Base-by-base conservation (phyloP, 2,797 vertebrate species). In the Neosilurus mollespiculum region DNA sequence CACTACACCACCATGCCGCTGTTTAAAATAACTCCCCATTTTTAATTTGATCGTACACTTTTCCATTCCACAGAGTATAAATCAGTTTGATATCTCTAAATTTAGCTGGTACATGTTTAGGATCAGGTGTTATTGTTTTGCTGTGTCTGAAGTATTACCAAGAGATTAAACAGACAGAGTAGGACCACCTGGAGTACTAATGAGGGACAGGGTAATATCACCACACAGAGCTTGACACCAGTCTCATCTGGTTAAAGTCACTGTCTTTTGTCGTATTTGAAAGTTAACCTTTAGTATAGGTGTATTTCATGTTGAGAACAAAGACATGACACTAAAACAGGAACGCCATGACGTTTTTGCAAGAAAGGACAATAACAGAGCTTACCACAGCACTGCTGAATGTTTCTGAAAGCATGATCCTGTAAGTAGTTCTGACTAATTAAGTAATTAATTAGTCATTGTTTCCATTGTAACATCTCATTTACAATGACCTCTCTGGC, bases 231-330 rank as follows among this genome's bases (percentile, higher is more conserved):
- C 34, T 24, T 75, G 56, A 62, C 34, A 81, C n/a, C 78, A 81
- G 80, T 22, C 67, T 65, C 24, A 53, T 78, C 43, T 84, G 54
- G 58, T 81, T 78, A 70, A 51, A 82, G 65, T 84, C 75, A 61
- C 26, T 78, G 58, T 81, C 67, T 61, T 75, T 66, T 37, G 8
- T 34, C 34, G 5, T 26, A 56, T 12, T 72, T 22, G 22, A 26
- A 24, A 9, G 20, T 71, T 8, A 51, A 4, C 37, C 2, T 51
- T 71, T 10, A 49, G n/a, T 30, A 43, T 5, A 16, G 34, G 18
- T 20, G 18, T 34, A 16, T 66, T 18, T 66, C 15, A 66, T 18
- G 26, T 34, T 66, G 26, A 30, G 64, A 30, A 66, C 64, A 66
- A 64, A 64, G 62, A 3, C 12, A 26, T 43, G 43, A 43, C 43